Percentiles rank a stretch among this genome's conserved stretches.
These are phyloP conservation scores for Eilema griseolum DNA, from an alignment of 2,888 invertebrate genomes.

Conservation along the genomic window DNA sequence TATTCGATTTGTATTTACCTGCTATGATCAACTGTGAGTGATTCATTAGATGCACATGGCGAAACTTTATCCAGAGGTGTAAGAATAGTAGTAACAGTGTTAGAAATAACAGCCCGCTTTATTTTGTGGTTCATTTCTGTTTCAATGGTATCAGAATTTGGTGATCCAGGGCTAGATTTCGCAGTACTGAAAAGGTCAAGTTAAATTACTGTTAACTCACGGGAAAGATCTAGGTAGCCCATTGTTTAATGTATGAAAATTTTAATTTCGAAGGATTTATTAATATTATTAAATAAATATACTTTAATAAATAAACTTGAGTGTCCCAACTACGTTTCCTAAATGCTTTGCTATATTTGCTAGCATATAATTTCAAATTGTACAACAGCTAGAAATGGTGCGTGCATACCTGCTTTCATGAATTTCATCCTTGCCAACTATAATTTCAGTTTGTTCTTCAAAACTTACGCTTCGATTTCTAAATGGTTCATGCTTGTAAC, in stretches of 20 bases:
- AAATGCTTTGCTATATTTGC: conserved; percentile 40
- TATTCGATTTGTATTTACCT: conserved; percentile 59
- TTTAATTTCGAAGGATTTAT: background rate
- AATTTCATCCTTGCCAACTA: conserved; percentile 71
- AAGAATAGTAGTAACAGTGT: conserved; percentile 71
- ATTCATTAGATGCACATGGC: conserved; percentile 94
- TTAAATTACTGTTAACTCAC: background rate
- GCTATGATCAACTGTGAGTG: conserved; percentile 92
- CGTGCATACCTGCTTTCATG: conserved; percentile 75
- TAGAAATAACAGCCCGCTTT: conserved; percentile 68
- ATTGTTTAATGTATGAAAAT: background rate
- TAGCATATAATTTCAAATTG: conserved; percentile 31
- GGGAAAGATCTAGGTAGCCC: background rate
- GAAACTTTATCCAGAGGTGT: conserved; percentile 87
- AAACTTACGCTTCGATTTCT: conserved; percentile 91
- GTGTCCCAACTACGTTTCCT: conserved; percentile 1
- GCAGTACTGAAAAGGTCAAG: conserved; percentile 75
- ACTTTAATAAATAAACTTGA: background rate
- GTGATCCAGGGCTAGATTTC: conserved; percentile 90
- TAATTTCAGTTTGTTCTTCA: conserved; percentile 86
- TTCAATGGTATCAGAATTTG: conserved; percentile 70
- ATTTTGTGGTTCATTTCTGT: conserved; percentile 67
- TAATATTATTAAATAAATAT: background rate
- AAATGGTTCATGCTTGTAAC: conserved; percentile 90
- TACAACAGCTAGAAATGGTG: conserved; percentile 42